Evolutionary conservation across 2,113 vertebrate species (phyloP), one percentile per base, ranked within the genome.

Genomic region (Melanocharis versteri): DNA sequence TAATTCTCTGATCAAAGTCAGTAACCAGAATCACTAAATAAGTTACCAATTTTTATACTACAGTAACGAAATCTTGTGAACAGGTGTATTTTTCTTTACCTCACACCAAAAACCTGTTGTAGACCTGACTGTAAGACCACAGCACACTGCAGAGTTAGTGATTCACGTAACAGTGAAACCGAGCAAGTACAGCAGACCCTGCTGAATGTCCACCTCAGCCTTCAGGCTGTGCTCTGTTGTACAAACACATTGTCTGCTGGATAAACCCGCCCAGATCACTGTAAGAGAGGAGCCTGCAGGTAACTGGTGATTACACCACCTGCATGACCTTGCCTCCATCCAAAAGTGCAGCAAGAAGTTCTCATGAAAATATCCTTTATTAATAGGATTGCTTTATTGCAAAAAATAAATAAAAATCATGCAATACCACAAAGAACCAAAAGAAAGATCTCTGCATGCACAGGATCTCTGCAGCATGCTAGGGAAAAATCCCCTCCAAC

Each of bases 71-170:
- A 82, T 48, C 17, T 69, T 44, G n/a, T 65, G 37, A 87, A 56
- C 5, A 33, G 40, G 35, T 45, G 20, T 42, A 40, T 22, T 57
- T 60, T 44, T 53, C 22, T 83, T 91, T 22, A 24, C n/a, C 37
- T 62, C 7, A 5, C 28, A 70, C 21, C 40, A 51, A 1, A 1
- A 71, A 44, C 16, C 23, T 12, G 1, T 39, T 16, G 1, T 13
- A n/a, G 89, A 68, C 9, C 26, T 58, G 15, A 28, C 28, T 62
- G 33, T 24, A 33, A 45, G 18, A 60, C 3, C 8, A n/a, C 11
- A 56, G 40, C 13, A 39, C 13, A 9, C 13, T 18, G 45, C 24
- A 64, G 17, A 65, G 11, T 26, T 20, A 39, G 31, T 30, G 48
- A 53, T 45, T 39, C 37, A 40, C 0, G 0, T 13, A 44, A 47